Base-by-base conservation (phyloP, 1,140 invertebrate genomes). In the Drosophila subobscura region DNA sequence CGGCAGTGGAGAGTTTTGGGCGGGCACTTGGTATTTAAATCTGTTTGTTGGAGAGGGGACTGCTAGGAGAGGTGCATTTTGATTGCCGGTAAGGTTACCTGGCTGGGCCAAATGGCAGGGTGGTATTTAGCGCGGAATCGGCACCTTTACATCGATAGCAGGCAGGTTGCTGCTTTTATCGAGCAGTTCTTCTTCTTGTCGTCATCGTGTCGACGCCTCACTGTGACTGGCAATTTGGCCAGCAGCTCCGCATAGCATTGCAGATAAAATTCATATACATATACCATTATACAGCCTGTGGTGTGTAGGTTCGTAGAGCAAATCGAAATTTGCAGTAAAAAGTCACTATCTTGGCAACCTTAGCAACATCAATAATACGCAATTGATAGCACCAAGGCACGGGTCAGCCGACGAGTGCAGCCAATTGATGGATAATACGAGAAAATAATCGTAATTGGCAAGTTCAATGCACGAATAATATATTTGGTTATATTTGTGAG, bases 401-500 rank as follows among this genome's bases (percentile, higher is more conserved):
- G 33, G 33, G 33, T 12, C 10, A 37, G 33, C 23, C 54, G 41
- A 10, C 25, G 42, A 41, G 50, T 33, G 50, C 54, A 29, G 2
- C 10, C 23, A 29, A 41, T 40, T 16, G 2, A n/a, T 41, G 46
- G 25, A 25, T 58, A 41, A 44, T 46, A 25, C 52, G 71, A 53
- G 8, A 55, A 74, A 57, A 74, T 65, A 52, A 40, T 56, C 57
- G 68, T 73, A 86, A 85, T 88, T 86, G 70, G 74, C 65, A 86
- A 88, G 81, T 86, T 86, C 83, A 86, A 83, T 88, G 81, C 74
- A 72, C 81, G 81, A 86, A 74, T 81, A 88, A 86, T 86, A 86
- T 88, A 86, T 85, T 85, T 86, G 81, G 81, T 85, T 85, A 81
- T 79, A 81, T 58, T 73, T 66, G 37, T 51, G 50, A 55, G 16